These are phyloP conservation scores for Ichneumoninae sp. DNA, from an alignment of 2,888 invertebrate genomes.

Conservation along the genomic window DNA sequence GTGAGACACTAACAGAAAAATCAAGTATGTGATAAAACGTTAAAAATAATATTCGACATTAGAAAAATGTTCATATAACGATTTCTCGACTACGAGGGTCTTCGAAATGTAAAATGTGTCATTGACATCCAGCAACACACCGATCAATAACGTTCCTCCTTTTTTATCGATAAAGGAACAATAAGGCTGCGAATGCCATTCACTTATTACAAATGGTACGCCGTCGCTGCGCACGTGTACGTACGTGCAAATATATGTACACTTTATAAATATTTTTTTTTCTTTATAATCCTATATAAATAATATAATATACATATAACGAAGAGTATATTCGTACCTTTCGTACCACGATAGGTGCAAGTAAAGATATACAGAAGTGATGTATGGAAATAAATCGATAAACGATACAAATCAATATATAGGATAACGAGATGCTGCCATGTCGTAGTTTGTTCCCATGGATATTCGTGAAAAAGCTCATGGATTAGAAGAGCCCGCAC, in stretches of 20 bases:
- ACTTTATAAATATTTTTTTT: constrained; percentile 29
- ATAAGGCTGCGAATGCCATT: constrained; percentile 1
- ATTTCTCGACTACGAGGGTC: constrained; percentile 13
- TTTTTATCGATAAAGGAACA: not conserved
- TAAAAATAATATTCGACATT: not conserved
- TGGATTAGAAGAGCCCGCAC: not conserved
- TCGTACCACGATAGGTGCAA: constrained; percentile 32
- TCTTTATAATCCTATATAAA: constrained; percentile 20
- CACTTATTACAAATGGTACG: constrained; percentile 27
- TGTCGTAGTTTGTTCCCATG: constrained; percentile 49
- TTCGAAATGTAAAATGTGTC: constrained; percentile 26
- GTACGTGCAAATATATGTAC: constrained; percentile 39
- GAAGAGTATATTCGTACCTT: constrained; percentile 28
- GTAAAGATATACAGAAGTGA: constrained; percentile 5
- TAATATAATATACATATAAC: constrained; percentile 49
- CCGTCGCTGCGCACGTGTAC: constrained; percentile 10
- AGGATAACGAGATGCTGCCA: constrained; percentile 8
- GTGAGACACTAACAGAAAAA: not conserved
- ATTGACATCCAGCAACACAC: not conserved
- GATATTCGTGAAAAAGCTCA: constrained; percentile 13
- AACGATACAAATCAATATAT: constrained; percentile 6
- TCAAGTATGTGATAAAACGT: not conserved
- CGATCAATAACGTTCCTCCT: constrained; percentile 1
- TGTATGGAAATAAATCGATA: constrained; percentile 23
- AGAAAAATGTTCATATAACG: constrained; percentile 42